Evolutionary conservation across 1,140 invertebrate genomes (phyloP).

Genomic region (Cherax quadricarinatus): DNA sequence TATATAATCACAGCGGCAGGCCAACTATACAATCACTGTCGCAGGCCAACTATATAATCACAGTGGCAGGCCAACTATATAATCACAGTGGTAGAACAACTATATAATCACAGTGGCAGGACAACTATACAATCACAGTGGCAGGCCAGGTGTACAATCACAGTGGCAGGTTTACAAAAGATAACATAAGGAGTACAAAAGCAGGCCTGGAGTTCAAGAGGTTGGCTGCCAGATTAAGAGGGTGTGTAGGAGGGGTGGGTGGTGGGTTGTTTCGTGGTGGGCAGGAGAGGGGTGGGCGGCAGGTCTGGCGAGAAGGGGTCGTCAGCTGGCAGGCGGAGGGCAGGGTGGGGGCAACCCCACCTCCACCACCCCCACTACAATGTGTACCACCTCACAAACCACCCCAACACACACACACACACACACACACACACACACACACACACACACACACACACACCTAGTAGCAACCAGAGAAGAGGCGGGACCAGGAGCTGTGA

Average conservation of each 20-base stretch:
- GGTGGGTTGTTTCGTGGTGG: not conserved
- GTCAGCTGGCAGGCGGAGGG: constrained; percentile 57
- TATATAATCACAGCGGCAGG: no score
- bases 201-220: not conserved
- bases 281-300: not conserved
- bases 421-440: not conserved
- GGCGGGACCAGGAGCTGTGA: no score
- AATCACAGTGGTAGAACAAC: no score
- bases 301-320: constrained; percentile 42
- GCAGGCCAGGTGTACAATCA: no score
- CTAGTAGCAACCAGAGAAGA: no score
- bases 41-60: no score
- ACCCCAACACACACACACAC: not conserved
- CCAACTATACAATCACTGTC: no score
- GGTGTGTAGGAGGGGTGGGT: not conserved
- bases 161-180: no score
- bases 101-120: no score
- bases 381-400: not conserved
- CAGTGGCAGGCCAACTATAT: no score
- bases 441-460: not conserved
- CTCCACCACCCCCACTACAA: not conserved
- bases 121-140: no score
- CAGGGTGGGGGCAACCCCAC: constrained; percentile 15
- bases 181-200: no score
- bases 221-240: not conserved